Base-by-base conservation (phyloP, 2,113 vertebrate genomes). In the Chroicocephalus ridibundus region DNA sequence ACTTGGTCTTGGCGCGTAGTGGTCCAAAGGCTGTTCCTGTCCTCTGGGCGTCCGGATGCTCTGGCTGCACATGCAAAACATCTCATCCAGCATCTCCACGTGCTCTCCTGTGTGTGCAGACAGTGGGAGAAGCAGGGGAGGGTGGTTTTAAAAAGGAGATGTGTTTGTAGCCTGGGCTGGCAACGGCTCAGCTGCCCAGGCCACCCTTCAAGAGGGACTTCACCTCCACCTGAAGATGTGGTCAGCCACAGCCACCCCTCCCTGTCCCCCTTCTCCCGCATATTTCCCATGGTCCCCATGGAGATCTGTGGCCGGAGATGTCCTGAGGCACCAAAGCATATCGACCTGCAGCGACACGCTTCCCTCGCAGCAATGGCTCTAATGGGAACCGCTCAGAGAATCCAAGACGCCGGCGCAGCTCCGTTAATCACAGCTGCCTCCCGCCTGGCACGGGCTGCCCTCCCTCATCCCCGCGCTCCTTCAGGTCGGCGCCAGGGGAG, bases 81-180 rank as follows among this genome's bases (percentile, higher is more conserved):
- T 49, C 86, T 88, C 88, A 3, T 36, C 93, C 93, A 93, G 93
- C 94, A 86, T 74, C 88, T 90, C 68, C 2, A 10, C 27, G 75
- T 8, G 1, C 91, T 78, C 4, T 3, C 57, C 44, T 26, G 44
- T 1, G 12, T 20, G 36, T 15, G 57, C 72, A 34, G 81, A 29
- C 16, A 36, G 44, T 1, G 2, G 47, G 87, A 52, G 80, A 68
- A 29, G 82, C 40, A 31, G 71, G 46, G 75, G 12, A 55, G 42
- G 71, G 49, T 1, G 20, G 49, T 7, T 24, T 32, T 15, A 19
- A 5, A 32, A 19, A 42, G 0, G 10, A 76, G 79, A 66, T 5
- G 69, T 21, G 77, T 18, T 55, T 47, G 74, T 2, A 29, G 11
- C 42, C 90, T 38, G 87, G 6, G 36, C 78, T 13, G 78, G 32